Percentiles rank a stretch among this genome's conserved stretches.
Conservation (phyloP, 2,113 vertebrate genomes). For the Grallaria varia region DNA sequence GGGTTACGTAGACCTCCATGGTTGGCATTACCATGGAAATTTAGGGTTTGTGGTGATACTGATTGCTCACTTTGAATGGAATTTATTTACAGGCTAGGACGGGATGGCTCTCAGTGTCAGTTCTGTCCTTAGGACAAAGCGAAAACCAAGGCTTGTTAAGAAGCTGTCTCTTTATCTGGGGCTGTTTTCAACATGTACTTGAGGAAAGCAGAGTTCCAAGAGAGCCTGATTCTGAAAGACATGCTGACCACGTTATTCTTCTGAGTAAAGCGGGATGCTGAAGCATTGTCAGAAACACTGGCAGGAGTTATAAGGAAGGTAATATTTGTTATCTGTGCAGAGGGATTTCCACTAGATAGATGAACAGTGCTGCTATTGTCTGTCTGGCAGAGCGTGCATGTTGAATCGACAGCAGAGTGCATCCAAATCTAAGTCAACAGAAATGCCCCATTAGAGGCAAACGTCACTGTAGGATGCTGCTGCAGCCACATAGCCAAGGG, state of each 20-base stretch:
- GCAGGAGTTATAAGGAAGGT: neutral
- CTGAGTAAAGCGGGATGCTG: neutral
- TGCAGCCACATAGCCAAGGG: neutral
- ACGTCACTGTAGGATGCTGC: neutral
- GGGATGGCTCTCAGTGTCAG: neutral
- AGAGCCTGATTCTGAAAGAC: neutral
- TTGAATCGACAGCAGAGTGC: neutral
- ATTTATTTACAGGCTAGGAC: neutral
- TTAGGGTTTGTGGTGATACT: neutral
- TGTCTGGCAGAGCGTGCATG: neutral
- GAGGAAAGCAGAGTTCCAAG: neutral
- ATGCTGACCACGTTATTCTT: neutral
- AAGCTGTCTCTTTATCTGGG: neutral
- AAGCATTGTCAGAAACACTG: neutral
- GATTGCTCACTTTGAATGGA: neutral
- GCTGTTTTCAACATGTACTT: accelerated
- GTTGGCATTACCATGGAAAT: neutral
- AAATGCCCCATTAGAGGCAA: neutral
- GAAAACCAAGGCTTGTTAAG: neutral
- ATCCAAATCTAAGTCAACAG: neutral
- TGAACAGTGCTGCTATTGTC: neutral
- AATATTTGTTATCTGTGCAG: neutral
- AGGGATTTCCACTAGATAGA: neutral
- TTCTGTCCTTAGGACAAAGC: neutral
- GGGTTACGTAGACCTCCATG: accelerated